These are phyloP conservation scores for Heliothis subflexa DNA, from an alignment of 1,140 invertebrate species.

Conservation along the genomic window DNA sequence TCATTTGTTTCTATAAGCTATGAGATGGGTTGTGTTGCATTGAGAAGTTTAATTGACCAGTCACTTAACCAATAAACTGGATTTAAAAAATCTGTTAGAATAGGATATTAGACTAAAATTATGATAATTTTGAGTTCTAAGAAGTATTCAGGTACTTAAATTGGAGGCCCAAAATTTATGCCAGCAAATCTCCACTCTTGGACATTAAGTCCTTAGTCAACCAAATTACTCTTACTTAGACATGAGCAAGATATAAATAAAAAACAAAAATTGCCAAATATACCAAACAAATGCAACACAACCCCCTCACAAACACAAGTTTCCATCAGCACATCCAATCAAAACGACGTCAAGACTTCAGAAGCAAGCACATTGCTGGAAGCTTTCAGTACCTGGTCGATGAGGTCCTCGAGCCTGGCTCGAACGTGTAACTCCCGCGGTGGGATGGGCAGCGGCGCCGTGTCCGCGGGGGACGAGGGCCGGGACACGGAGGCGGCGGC, in stretches of 20 bases:
- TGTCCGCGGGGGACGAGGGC: slow-evolving; percentile 94
- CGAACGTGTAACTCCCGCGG: slow-evolving; percentile 94
- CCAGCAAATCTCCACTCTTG: no score
- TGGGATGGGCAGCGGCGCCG: slow-evolving; percentile 92
- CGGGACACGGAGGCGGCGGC: slow-evolving; percentile 96
- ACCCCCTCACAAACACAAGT: background rate
- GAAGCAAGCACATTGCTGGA: slow-evolving; percentile 61
- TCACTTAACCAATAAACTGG: background rate
- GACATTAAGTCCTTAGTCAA: no score
- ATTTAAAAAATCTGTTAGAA: no score
- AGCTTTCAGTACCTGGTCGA: slow-evolving; percentile 92
- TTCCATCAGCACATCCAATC: background rate
- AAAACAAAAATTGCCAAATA: background rate
- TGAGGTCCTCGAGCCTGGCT: slow-evolving; percentile 94
- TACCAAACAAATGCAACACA: slow-evolving; percentile 3
- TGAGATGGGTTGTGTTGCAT: slow-evolving; percentile 1
- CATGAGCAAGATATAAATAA: no score
- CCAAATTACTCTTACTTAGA: no score
- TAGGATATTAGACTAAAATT: no score
- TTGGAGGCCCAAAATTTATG: no score
- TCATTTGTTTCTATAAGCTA: background rate
- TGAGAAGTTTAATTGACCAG: background rate
- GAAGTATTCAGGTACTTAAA: no score
- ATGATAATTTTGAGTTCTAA: no score
- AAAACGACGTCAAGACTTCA: slow-evolving; percentile 61